Evolutionary conservation across 2,797 vertebrate species (phyloP), one percentile per base, ranked within the genome.

Genomic region (Avahi laniger): DNA sequence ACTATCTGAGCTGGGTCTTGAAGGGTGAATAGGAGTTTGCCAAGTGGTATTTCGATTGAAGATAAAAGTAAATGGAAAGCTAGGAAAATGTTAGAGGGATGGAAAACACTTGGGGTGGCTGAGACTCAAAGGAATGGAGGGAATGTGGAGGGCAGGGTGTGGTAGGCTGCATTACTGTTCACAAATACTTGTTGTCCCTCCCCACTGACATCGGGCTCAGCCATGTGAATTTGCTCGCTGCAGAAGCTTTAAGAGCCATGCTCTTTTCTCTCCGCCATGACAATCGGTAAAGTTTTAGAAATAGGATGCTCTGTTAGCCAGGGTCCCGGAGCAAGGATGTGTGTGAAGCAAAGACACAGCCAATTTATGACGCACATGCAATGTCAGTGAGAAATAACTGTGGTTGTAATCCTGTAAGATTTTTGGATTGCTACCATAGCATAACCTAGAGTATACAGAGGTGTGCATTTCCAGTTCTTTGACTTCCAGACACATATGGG

Each of bases 71-170:
- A 79, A 81, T 63, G 41, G 46, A 94, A 96, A 86, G 72, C 57
- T 52, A 95, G 65, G 10, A 90, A 95, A 89, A 83, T 72, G 81
- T 59, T n/a, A 78, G 73, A 97, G 30, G 80, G 88, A 95, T 65
- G 63, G 67, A 69, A 95, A 89, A 91, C 69, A 83, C 87, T 81
- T 84, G 83, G 54, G 54, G 57, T 85, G 89, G 93, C 54, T 81
- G 61, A 63, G 87, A 81, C 79, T 59, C 79, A n/a, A 7, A 97
- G 89, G 93, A 96, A 97, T 43, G 91, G 93, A 80, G 54, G 75
- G 93, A 97, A 96, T 92, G 95, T 65, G 43, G 41, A 93, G 67
- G 57, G n/a, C 43, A 95, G 92, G 89, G 96, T 95, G 95, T 93
- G 86, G 94, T 50, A 26, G 35, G 89, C 61, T 73, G 30, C 43